Evolutionary conservation across 1,140 invertebrate genomes (phyloP).

Genomic region (Drosophila prosaltans): DNA sequence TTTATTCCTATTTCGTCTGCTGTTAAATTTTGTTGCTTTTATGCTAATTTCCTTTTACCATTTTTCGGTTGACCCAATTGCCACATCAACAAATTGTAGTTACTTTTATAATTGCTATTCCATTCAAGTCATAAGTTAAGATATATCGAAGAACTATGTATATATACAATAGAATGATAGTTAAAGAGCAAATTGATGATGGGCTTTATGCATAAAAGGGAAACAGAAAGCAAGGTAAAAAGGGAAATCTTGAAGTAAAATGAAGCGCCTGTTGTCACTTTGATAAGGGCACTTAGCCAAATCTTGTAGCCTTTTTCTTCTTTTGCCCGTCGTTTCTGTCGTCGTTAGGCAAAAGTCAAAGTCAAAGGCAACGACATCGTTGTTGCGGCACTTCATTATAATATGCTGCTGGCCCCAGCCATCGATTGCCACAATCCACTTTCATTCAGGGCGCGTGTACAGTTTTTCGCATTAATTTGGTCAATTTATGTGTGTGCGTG

Average conservation of each 20-base stretch:
- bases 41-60: slow-evolving; percentile 33
- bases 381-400: slow-evolving; percentile 54
- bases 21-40: slow-evolving; percentile 18
- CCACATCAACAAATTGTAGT: slow-evolving; percentile 17
- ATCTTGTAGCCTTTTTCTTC: slow-evolving; percentile 40
- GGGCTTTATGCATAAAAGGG: no score
- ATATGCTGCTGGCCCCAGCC: slow-evolving; percentile 14
- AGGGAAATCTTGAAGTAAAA: slow-evolving; percentile 30
- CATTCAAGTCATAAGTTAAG: neutral
- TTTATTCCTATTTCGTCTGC: slow-evolving; percentile 9
- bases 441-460: slow-evolving; percentile 55
- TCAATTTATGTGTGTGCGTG: slow-evolving; percentile 63
- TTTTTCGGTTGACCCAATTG: slow-evolving; percentile 30
- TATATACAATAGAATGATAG: slow-evolving; percentile 44
- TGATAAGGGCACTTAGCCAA: slow-evolving; percentile 76
- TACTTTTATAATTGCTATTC: slow-evolving; percentile 6
- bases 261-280: slow-evolving; percentile 70
- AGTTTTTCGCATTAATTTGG: slow-evolving; percentile 73
- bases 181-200: slow-evolving; percentile 31
- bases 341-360: slow-evolving; percentile 52
- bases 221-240: slow-evolving; percentile 7
- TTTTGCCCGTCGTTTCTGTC: slow-evolving; percentile 35
- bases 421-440: slow-evolving; percentile 13
- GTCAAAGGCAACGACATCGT: slow-evolving; percentile 44
- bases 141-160: slow-evolving; percentile 16